Base-by-base conservation (phyloP, 2,113 vertebrate genomes). In the Plecotus auritus region DNA sequence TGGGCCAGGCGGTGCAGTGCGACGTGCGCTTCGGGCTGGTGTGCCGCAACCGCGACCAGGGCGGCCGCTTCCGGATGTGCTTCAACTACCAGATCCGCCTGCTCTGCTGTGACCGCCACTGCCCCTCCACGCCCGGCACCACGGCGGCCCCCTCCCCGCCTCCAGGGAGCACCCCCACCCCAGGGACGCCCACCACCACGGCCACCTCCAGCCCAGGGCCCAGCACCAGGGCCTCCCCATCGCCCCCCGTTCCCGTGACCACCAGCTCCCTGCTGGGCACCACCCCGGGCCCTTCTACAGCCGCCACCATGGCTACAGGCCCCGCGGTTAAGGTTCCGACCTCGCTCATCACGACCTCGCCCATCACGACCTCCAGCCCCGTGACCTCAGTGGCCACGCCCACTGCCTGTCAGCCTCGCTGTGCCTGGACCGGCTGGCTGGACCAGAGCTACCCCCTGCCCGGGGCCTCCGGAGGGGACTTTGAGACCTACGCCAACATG, bases 1-100 rank as follows among this genome's bases (percentile, higher is more conserved):
- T n/a, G 93, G 97, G 95, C 1, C 98, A 98, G 90, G 91, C 90
- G 74, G 95, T 98, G 14, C 93, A 72, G 30, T 98, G 98, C n/a
- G n/a, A n/a, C n/a, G n/a, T n/a, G n/a, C n/a, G n/a, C n/a, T n/a
- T n/a, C n/a, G n/a, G n/a, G n/a, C n/a, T 98, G 61, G 69, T 97
- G 42, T 98, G 98, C 76, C 93, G 87, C 78, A 98, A 98, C 96
- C 81, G 70, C 26, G 96, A 23, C 40, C 64, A 96, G 97, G 22
- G 28, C 47, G 73, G 42, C 73, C 26, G 14, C 1, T 10, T 28
- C 42, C 26, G 2, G 45, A 47, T 13, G 47, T 98, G 98, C 20
- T 74, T 84, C 37, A 98, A 98, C 35, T 98, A 94, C 59, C 95
- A 97, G 76, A 74, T 97, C 47, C 97, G 98, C 3, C 69, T 98